Conservation (phyloP, 2,113 vertebrate genomes). For the Tragulus kanchil region DNA sequence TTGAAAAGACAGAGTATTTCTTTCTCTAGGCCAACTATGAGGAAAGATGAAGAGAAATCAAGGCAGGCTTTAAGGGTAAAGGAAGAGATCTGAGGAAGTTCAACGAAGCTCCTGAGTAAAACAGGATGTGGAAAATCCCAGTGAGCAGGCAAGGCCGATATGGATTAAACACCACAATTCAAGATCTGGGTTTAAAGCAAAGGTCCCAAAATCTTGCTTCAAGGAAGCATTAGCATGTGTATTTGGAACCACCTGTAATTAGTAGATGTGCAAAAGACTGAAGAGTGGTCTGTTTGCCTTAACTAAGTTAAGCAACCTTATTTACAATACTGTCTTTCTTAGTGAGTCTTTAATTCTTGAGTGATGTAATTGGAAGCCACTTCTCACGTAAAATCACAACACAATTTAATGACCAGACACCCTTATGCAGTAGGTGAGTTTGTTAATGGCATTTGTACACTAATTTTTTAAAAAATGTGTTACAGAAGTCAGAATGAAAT, state of each 20-base stretch:
- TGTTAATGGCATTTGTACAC: neutral
- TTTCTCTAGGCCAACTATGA: neutral
- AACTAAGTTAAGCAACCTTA: neutral
- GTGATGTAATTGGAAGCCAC: neutral
- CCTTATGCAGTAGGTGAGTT: neutral
- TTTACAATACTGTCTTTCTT: neutral
- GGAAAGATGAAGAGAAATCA: neutral
- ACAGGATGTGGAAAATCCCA: neutral
- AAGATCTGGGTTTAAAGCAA: neutral
- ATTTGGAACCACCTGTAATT: neutral
- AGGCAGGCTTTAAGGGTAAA: neutral
- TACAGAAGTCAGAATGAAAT: neutral
- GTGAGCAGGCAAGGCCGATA: neutral
- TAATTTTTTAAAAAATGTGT: neutral
- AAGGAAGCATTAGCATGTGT: neutral
- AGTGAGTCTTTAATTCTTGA: constrained; percentile 31
- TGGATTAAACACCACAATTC: neutral
- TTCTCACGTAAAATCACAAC: constrained; percentile 16
- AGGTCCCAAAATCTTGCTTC: neutral
- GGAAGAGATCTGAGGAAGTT: neutral
- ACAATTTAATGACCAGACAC: neutral
- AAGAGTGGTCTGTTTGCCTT: neutral
- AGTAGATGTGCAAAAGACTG: neutral
- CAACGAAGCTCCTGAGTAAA: neutral
- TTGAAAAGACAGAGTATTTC: neutral